Conservation (phyloP, 2,888 invertebrate genomes). For the Leptopilina syphax region DNA sequence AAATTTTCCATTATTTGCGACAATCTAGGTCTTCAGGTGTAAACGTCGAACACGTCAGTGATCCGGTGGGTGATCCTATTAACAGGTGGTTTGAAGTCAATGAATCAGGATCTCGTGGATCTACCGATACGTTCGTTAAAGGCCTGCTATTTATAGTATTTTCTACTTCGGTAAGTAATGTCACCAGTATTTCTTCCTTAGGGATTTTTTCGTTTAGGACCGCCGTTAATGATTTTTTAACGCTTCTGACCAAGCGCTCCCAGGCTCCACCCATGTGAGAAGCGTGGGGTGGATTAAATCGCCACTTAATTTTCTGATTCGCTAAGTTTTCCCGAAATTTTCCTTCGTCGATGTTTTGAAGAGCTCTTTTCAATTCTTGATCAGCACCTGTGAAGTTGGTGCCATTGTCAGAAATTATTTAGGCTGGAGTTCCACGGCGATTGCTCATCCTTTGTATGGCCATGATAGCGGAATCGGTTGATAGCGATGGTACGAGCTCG, state of each 20-base stretch:
- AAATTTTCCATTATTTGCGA: constrained; percentile 46
- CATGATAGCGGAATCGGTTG: constrained; percentile 51
- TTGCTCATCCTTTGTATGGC: constrained; percentile 48
- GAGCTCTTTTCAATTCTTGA: constrained; percentile 35
- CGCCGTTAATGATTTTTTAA: constrained; percentile 46
- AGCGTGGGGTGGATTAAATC: constrained; percentile 51
- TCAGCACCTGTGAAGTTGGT: constrained; percentile 52
- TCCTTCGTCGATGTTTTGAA: constrained; percentile 10
- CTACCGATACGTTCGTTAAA: constrained; percentile 60
- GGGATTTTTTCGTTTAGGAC: too few species aligned
- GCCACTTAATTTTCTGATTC: constrained; percentile 52
- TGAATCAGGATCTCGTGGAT: constrained; percentile 59
- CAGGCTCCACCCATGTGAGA: background rate
- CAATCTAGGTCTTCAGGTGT: constrained; percentile 4
- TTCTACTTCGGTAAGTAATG: too few species aligned
- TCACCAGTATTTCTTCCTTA: too few species aligned
- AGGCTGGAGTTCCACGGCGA: constrained; percentile 44
- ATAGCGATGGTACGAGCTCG: constrained; percentile 48
- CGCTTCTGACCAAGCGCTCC: constrained; percentile 42
- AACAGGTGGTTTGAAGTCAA: constrained; percentile 67
- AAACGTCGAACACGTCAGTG: background rate
- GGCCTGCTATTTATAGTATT: constrained; percentile 55
- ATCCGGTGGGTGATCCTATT: constrained; percentile 47
- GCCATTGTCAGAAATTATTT: constrained; percentile 55
- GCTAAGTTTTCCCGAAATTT: constrained; percentile 44